A percentile compares a stretch with the other conserved stretches of the same genome.
phyloP scores from a whole-genome alignment of 2,113 vertebrate genomes.

The Ginglymostoma cirratum region DNA sequence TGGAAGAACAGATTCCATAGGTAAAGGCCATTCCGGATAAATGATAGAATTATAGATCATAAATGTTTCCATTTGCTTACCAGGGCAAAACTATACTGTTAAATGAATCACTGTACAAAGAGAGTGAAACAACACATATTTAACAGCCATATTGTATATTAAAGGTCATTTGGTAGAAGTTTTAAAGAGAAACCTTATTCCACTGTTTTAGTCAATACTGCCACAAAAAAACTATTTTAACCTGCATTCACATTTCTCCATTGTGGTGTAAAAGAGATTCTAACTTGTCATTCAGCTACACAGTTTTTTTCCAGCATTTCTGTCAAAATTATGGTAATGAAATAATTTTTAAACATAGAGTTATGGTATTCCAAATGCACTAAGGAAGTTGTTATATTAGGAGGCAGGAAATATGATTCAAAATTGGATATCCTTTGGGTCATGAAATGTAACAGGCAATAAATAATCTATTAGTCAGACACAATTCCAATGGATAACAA shows the following conservation, averaged over 20 bases:
- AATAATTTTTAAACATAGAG: neutral
- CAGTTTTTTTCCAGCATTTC: neutral
- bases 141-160: neutral
- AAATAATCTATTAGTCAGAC: neutral
- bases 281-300: neutral
- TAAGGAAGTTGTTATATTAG: neutral
- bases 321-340: constrained; percentile 3
- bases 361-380: neutral
- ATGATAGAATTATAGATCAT: too few species aligned
- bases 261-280: neutral
- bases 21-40: neutral
- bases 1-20: neutral
- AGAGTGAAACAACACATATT: neutral
- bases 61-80: neutral
- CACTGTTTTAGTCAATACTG: too few species aligned
- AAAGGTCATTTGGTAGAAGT: neutral
- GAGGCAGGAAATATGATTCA: neutral
- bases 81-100: neutral
- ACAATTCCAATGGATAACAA: neutral
- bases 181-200: neutral
- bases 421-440: neutral
- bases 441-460: neutral
- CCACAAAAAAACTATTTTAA: neutral
- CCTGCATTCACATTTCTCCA: neutral
- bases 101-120: neutral